Base-by-base conservation (phyloP, 2,797 vertebrate genomes). In the Poecilia wingei region DNA sequence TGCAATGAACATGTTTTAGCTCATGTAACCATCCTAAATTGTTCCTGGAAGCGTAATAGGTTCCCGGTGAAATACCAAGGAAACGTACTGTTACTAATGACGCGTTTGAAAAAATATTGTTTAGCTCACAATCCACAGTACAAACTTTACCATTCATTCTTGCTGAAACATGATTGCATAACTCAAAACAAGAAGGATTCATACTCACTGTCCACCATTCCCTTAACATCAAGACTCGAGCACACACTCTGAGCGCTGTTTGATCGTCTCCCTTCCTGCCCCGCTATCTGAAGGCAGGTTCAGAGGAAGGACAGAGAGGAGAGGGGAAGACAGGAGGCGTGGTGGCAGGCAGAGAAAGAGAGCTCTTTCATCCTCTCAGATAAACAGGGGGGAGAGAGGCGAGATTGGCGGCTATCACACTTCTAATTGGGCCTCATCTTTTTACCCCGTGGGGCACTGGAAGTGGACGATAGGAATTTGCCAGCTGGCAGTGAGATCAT, bases 381-480 rank as follows among this genome's bases (percentile, higher is more conserved):
- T 91, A 83, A 86, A 70, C 41, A 6, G 41, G 85, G 74, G 74
- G 88, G 83, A 86, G 84, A 85, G 49, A 66, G 75, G 75, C 76
- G 83, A 77, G 82, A 90, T 89, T 89, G 88, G 88, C 84, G 20
- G 79, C 85, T 88, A 89, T 93, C 89, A 78, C 86, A 46, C 86
- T 90, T 85, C 82, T 94, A 94, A 92, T 91, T 93, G 87, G 87
- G 72, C 82, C 77, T 86, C 88, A 81, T 92, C 85, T 86, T 82
- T 85, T 66, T 81, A 86, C 84, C 88, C 81, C 2, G 71, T 36
- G 82, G 90, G 83, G 68, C 46, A 8, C 28, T 91, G 87, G 86
- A 88, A 87, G 84, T 91, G 86, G 89, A 90, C 80, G 59, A 72
- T 80, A 84, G 84, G 84, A 90, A 89, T 84, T 83, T 84, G 84